phyloP scores from a whole-genome alignment of 2,888 invertebrate species.

The Leptopterna dolabrata region DNA sequence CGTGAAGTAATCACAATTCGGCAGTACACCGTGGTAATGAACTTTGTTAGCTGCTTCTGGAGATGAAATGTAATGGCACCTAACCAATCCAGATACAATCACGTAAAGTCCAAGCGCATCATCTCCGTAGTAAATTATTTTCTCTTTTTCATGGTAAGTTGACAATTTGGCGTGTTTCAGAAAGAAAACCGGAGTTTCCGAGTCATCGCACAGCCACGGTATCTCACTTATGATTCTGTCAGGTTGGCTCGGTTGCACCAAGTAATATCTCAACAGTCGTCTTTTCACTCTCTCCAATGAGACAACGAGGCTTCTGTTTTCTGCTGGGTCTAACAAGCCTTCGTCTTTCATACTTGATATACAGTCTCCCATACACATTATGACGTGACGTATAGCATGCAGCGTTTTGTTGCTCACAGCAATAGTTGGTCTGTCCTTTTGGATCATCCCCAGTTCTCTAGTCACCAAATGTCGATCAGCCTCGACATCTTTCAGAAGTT shows the following conservation, averaged over 20 bases:
- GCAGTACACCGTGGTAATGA: slow-evolving; percentile 35
- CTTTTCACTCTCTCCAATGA: slow-evolving; percentile 68
- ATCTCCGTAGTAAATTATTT: slow-evolving; percentile 42
- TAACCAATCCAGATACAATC: slow-evolving; percentile 37
- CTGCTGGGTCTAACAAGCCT: slow-evolving; percentile 47
- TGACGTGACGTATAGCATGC: slow-evolving; percentile 50
- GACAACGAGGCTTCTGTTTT: slow-evolving; percentile 65
- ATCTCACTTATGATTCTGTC: slow-evolving; percentile 20
- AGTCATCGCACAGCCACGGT: slow-evolving; percentile 42
- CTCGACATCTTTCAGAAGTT: slow-evolving; percentile 20
- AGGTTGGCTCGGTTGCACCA: slow-evolving; percentile 35
- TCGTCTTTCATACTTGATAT: slow-evolving; percentile 53
- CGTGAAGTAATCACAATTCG: slow-evolving; percentile 55
- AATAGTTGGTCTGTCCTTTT: slow-evolving; percentile 49
- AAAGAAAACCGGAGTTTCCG: slow-evolving; percentile 28
- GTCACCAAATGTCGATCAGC: slow-evolving; percentile 30
- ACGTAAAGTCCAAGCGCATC: slow-evolving; percentile 39
- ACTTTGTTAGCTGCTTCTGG: not conserved
- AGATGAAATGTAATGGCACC: not conserved
- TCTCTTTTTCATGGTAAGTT: slow-evolving; percentile 16
- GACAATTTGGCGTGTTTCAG: slow-evolving; percentile 42
- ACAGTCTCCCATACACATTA: slow-evolving; percentile 47
- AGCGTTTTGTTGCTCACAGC: slow-evolving; percentile 42
- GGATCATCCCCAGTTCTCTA: slow-evolving; percentile 47
- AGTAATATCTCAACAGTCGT: slow-evolving; percentile 66